Evolutionary conservation across 2,888 invertebrate species (phyloP), one percentile per base, ranked within the genome.

Genomic region (Metalampra italica): DNA sequence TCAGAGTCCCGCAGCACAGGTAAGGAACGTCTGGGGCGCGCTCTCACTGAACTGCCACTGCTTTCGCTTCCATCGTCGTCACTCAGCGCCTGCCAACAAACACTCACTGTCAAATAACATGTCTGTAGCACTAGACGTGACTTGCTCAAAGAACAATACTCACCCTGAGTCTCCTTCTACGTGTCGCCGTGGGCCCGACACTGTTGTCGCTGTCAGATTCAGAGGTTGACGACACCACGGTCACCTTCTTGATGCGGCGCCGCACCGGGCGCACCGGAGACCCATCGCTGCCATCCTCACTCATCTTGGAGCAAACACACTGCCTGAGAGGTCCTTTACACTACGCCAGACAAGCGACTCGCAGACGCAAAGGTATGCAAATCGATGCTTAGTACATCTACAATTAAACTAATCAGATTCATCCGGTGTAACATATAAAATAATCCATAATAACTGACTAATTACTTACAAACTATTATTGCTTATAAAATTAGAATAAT

Each of bases 41-140:
- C 57, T 45, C 72, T 64, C 53, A 82, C 74, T 9, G 78, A 78
- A 54, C 84, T 84, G 41, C 82, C 85, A 54, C 85, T 87, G 64
- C 87, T 82, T 53, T 79, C 82, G 53, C 78, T 85, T 9, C 68
- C 69, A 44, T 81, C 87, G 41, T 90, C 91, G 55, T 90, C 91
- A 55, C 88, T 82, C 53, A 92, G 75, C 66, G 90, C 90, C 92
- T 92, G 76, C 56, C 90, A 87, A 57, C 14, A 29, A 49, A 45
- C 29, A 56, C 43, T 36, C 30, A 29, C 43, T 34, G n/a, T 22
- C 22, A 38, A 12, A 43, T n/a, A 13, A n/a, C 37, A 13, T 12
- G 3, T 7, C 37, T 3, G 7, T 2, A 37, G 11, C 29, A 1
- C n/a, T 37, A 47, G 3, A 38, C 37, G 3, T 3, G n/a, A 12